Base-by-base conservation (phyloP, 2,888 invertebrate species). In the Labia minor region DNA sequence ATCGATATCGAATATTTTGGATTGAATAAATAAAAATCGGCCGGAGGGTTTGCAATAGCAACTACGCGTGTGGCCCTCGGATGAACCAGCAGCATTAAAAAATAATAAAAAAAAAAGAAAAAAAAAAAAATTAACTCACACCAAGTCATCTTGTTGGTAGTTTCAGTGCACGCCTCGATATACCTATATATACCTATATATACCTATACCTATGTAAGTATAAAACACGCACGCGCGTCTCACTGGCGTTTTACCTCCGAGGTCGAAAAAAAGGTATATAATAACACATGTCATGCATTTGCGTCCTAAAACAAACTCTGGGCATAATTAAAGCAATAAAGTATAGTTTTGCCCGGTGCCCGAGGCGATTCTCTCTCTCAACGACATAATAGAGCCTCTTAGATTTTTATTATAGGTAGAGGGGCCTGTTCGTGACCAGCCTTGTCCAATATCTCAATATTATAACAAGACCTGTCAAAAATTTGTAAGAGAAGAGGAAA, bases 211-310 rank as follows among this genome's bases (percentile, higher is more conserved):
- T 8, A 33, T 8, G 33, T 8, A 11, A 33, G 33, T 33, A 6
- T 11, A 11, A 11, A 49, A 49, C 49, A 49, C 49, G 49, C 49
- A 49, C 49, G 49, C 49, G 49, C 49, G 49, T 49, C 16, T 11
- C 16, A 49, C 16, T 49, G 26, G 49, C 49, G 49, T 49, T 26
- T 26, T 49, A 49, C 49, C 49, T 49, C n/a, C 49, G 49, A 49
- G 49, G 49, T 49, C 49, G 49, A 49, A 49, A 49, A 49, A 49
- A 49, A 49, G 49, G n/a, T 49, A 11, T 49, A 11, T 49, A 49
- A 49, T 49, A 49, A 49, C 49, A 49, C 49, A 49, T 49, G 49
- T 49, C 49, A 49, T 49, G 49, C 49, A 49, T 49, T 49, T 49
- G 49, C 49, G 49, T 49, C 49, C 49, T 49, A 49, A 49, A 49